Evolutionary conservation across 2,113 vertebrate species (phyloP), one percentile per base, ranked within the genome.

Genomic region (Mellivora capensis): DNA sequence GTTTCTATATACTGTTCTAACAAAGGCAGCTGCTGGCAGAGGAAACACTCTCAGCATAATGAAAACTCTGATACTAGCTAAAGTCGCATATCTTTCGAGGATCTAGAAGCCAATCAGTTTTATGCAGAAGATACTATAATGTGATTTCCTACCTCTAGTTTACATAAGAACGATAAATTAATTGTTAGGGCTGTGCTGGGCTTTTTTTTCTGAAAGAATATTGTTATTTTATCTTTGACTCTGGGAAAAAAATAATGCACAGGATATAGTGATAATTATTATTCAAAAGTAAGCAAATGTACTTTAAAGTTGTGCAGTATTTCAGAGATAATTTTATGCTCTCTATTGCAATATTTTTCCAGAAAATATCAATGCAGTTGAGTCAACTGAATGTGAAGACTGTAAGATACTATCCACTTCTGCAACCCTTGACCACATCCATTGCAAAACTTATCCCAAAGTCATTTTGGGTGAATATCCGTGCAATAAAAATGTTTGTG

Each of bases 371-470:
- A 77, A 23, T 29, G 5, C 39, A n/a, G 2, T 47, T 42, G 0
- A 64, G 1, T 37, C 47, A 21, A 29, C 7, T 18, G 10, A 25
- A 54, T 10, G n/a, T 25, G 20, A 87, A 7, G n/a, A 37, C 2
- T 31, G 3, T 39, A n/a, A n/a, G 64, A 8, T 34, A 10, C 21
- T 8, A 23, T 39, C 42, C 39, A 3, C 37, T 42, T 54, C 47
- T 11, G 7, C 34, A 23, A 44, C 0, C 11, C 15, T 34, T 39
- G 6, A 21, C 2, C 2, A 1, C 5, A 21, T 27, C 9, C 9
- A 61, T 15, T 29, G 12, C 21, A 42, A 14, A 12, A 6, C 7
- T 15, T 25, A 5, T 25, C 13, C 39, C 42, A 34, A 37, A 44
- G 42, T 15, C 57, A 82, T 29, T 12, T 77, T 15, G 6, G 42